Base-by-base conservation (phyloP, 2,113 vertebrate species). In the Pachypanchax playfairii region DNA sequence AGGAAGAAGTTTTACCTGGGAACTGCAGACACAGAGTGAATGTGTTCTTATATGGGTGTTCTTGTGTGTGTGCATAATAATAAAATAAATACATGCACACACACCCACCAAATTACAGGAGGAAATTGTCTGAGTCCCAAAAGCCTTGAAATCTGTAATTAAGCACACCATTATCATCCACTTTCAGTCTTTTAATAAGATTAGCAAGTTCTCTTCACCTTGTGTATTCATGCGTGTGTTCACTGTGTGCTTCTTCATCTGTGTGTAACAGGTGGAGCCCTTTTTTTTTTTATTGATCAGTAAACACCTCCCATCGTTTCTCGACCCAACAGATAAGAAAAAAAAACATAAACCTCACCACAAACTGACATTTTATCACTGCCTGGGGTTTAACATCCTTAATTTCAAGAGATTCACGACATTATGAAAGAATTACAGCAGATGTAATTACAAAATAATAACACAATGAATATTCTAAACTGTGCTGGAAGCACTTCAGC, bases 381-480 rank as follows among this genome's bases (percentile, higher is more conserved):
- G 22, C 65, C 51, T 18, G 1, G 13, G 15, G 36, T 62, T 70
- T 55, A 41, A 61, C 52, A 70, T 51, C 60, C 42, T 53, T 49
- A 44, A 43, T 73, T 65, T 69, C 14, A 84, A 63, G 62, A 72
- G 66, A 66, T 67, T 72, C 31, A 53, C 61, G 52, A 15, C 22
- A 73, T 62, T 50, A 36, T 63, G 41, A 63, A 70, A 73, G 43
- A 52, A 54, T 47, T 69, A 41, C 44, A 35, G 12, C 8, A 17
- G 17, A 44, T 65, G 38, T 60, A 65, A 85, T 87, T 85, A 75
- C 64, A 41, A 77, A 75, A 79, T 61, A 81, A 79, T 75, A 82
- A 69, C 51, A 42, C 59, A 56, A 77, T 82, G 20, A 78, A 80
- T 77, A 82, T 79, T 67, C 26, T 24, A 58, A 57, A 59, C 15